phyloP scores from a whole-genome alignment of 2,888 invertebrate species.

The Drosophila conformis region DNA sequence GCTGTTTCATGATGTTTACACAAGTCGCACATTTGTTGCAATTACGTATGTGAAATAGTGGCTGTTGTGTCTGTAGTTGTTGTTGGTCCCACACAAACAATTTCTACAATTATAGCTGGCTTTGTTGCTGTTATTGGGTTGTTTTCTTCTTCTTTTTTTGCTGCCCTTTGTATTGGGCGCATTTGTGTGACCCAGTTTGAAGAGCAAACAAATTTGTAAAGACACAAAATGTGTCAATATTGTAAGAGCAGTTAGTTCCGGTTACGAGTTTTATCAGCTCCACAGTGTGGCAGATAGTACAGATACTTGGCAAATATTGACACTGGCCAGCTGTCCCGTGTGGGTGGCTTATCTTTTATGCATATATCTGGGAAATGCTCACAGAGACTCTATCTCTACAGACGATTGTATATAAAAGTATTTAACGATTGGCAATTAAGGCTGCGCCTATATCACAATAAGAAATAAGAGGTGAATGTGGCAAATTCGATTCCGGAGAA shows the following conservation, averaged over 20 bases:
- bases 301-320: conserved; percentile 24
- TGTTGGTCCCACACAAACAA: conserved; percentile 26
- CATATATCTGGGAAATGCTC: conserved; percentile 7
- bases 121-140: conserved; percentile 31
- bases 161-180: conserved; percentile 26
- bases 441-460: not conserved
- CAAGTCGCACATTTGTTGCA: conserved; percentile 55
- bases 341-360: conserved; percentile 4
- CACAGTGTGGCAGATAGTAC: not conserved
- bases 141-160: conserved; percentile 5
- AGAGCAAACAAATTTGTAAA: conserved; percentile 75
- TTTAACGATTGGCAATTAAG: not conserved
- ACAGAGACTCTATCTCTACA: not conserved
- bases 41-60: conserved; percentile 47
- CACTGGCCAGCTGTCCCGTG: not conserved
- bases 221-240: conserved; percentile 74
- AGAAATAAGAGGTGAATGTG: not conserved
- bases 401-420: not conserved
- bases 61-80: not conserved
- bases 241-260: conserved; percentile 73
- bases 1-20: conserved; percentile 60
- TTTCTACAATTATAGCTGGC: conserved; percentile 42
- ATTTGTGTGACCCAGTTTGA: conserved; percentile 67
- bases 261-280: conserved; percentile 57
- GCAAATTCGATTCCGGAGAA: not conserved